Percentiles rank a stretch among this genome's conserved stretches.
phyloP scores from a whole-genome alignment of 2,888 invertebrate genomes.

The Poecilus cupreus region DNA sequence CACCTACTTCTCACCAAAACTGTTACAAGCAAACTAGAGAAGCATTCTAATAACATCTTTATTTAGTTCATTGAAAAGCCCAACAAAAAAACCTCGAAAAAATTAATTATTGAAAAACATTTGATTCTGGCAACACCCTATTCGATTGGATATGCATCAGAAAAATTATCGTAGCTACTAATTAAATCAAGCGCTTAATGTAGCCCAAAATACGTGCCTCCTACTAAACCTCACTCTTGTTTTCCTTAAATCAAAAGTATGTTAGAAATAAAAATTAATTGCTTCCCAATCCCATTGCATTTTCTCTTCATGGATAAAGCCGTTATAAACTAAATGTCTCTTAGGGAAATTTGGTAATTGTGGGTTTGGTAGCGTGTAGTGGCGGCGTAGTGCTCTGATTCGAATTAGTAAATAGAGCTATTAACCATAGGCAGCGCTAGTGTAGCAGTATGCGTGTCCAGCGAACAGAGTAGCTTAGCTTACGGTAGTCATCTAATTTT shows the following conservation, averaged over 20 bases:
- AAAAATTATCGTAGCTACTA: neutral
- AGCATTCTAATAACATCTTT: neutral
- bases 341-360: conserved; percentile 25
- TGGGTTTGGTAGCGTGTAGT: neutral
- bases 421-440: neutral
- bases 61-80: neutral
- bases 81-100: no score
- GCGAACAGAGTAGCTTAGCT: neutral
- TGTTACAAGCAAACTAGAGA: neutral
- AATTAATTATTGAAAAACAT: conserved; percentile 23
- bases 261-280: conserved; percentile 9
- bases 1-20: conserved; percentile 33
- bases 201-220: neutral
- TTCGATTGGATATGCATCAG: neutral
- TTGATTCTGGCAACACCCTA: neutral
- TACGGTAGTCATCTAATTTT: neutral
- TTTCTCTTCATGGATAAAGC: neutral
- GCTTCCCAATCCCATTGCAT: neutral
- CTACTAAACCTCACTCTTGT: neutral
- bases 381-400: conserved; percentile 4
- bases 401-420: conserved; percentile 16
- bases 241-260: conserved; percentile 9
- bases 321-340: neutral
- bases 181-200: neutral
- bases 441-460: neutral